Percentiles rank a stretch among this genome's conserved stretches.
phyloP scores from a whole-genome alignment of 2,888 invertebrate genomes.

The Petrophora chlorosata region DNA sequence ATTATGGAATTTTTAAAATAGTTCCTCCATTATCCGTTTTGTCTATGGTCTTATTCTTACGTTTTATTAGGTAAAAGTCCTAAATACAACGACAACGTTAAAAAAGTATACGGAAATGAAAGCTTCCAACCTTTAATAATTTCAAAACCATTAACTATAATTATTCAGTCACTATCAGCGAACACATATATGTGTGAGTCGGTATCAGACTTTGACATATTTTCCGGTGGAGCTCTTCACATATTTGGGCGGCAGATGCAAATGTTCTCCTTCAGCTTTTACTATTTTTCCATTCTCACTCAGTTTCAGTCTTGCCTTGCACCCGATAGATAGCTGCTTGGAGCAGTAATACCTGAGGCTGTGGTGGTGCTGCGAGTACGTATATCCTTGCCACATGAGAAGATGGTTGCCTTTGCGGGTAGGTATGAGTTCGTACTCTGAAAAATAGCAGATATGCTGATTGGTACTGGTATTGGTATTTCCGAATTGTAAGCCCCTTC shows the following conservation, averaged over 20 bases:
- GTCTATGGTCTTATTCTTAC: too few relatives aligned
- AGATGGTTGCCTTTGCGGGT: slow-evolving; percentile 23
- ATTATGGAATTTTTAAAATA: too few relatives aligned
- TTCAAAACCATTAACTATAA: too few relatives aligned
- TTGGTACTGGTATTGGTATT: neutral
- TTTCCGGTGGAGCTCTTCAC: slow-evolving; percentile 9
- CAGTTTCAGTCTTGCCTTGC: slow-evolving; percentile 43
- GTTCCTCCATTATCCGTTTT: too few relatives aligned
- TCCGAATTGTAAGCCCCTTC: too few relatives aligned
- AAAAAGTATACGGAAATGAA: too few relatives aligned
- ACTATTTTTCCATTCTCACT: slow-evolving; percentile 28
- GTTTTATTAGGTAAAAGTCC: too few relatives aligned
- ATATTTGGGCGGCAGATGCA: slow-evolving; percentile 22
- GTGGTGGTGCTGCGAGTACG: slow-evolving; percentile 23
- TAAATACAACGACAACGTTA: too few relatives aligned
- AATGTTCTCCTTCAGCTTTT: slow-evolving; percentile 18
- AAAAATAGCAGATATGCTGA: too few relatives aligned
- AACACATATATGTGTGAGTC: too few relatives aligned
- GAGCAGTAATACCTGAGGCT: slow-evolving; percentile 11
- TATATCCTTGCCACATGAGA: slow-evolving; percentile 27
- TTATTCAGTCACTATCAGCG: too few relatives aligned
- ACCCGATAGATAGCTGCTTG: slow-evolving; percentile 11
- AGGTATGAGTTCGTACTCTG: slow-evolving; percentile 12
- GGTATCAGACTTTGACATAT: slow-evolving; percentile 23
- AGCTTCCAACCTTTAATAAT: too few relatives aligned